A percentile compares a stretch with the other conserved stretches of the same genome.
Conservation (phyloP, 2,888 invertebrate genomes). For the Drosophila nr. medialis region DNA sequence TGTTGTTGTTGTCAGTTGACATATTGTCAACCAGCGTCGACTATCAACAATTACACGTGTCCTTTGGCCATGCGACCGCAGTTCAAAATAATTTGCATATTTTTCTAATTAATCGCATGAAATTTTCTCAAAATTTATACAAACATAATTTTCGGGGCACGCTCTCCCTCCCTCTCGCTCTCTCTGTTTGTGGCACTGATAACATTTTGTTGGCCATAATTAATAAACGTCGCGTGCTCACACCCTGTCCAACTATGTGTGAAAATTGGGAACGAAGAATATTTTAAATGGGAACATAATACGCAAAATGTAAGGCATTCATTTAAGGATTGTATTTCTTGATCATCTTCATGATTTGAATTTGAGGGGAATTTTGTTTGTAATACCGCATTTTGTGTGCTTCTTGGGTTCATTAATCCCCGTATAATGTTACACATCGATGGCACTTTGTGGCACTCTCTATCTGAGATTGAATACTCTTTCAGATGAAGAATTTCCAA, state of each 20-base stretch:
- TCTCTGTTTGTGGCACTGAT: slow-evolving; percentile 33
- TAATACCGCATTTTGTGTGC: neutral
- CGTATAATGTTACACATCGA: neutral
- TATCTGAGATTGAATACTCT: slow-evolving; percentile 1
- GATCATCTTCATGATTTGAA: neutral
- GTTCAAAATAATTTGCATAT: slow-evolving; percentile 76
- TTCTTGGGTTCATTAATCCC: neutral
- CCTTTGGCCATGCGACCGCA: slow-evolving; percentile 53
- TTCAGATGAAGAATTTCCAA: slow-evolving; percentile 2
- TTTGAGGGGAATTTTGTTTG: neutral
- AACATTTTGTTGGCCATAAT: slow-evolving; percentile 65
- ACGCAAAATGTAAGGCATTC: neutral
- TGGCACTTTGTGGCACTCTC: neutral
- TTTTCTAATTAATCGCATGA: slow-evolving; percentile 82
- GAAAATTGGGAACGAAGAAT: slow-evolving; percentile 32
- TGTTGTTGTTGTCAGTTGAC: slow-evolving; percentile 75
- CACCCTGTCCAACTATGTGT: slow-evolving; percentile 49
- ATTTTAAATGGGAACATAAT: slow-evolving; percentile 3
- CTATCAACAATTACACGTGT: slow-evolving; percentile 79
- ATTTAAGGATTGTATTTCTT: neutral
- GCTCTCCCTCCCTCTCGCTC: neutral
- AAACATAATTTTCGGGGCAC: slow-evolving; percentile 26
- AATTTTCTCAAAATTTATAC: slow-evolving; percentile 53
- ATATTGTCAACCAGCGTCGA: slow-evolving; percentile 75
- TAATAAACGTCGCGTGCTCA: slow-evolving; percentile 74